These are phyloP conservation scores for Sebastiscus albofasciatus DNA, from an alignment of 2,797 vertebrate genomes.

Conservation along the genomic window DNA sequence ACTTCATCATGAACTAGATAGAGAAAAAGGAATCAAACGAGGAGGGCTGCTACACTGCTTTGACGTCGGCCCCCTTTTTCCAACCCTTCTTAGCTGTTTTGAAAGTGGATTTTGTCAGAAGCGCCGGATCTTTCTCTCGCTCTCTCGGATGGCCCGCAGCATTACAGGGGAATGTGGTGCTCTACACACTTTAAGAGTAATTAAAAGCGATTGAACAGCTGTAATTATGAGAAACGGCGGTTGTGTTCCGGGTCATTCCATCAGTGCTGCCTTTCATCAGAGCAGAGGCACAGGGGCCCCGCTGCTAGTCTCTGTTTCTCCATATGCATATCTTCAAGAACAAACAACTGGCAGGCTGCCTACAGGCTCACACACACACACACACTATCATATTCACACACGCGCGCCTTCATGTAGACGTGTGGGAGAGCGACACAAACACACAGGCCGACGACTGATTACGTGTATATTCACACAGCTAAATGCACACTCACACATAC, in stretches of 20 bases:
- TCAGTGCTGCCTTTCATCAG: slow-evolving; percentile 79
- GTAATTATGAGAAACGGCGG: slow-evolving; percentile 80
- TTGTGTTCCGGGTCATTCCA: slow-evolving; percentile 77
- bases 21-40: slow-evolving; percentile 68
- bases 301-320: slow-evolving; percentile 84
- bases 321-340: slow-evolving; percentile 85
- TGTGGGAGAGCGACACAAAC: slow-evolving; percentile 45
- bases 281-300: slow-evolving; percentile 66
- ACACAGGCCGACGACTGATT: slow-evolving; percentile 20
- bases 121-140: slow-evolving; percentile 69
- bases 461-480: slow-evolving; percentile 47
- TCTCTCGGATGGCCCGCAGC: slow-evolving; percentile 78
- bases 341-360: slow-evolving; percentile 84
- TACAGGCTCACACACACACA: slow-evolving; percentile 60
- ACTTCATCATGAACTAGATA: slow-evolving; percentile 81
- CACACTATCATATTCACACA: slow-evolving; percentile 62
- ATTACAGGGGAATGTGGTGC: slow-evolving; percentile 79
- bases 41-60: slow-evolving; percentile 75
- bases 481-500: slow-evolving; percentile 27
- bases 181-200: slow-evolving; percentile 81
- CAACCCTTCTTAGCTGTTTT: slow-evolving; percentile 63
- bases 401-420: slow-evolving; percentile 38
- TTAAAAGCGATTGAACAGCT: slow-evolving; percentile 83
- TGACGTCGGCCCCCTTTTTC: slow-evolving; percentile 71
- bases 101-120: slow-evolving; percentile 76